Conservation (phyloP, 2,797 vertebrate genomes). For the Hippoglossus hippoglossus region DNA sequence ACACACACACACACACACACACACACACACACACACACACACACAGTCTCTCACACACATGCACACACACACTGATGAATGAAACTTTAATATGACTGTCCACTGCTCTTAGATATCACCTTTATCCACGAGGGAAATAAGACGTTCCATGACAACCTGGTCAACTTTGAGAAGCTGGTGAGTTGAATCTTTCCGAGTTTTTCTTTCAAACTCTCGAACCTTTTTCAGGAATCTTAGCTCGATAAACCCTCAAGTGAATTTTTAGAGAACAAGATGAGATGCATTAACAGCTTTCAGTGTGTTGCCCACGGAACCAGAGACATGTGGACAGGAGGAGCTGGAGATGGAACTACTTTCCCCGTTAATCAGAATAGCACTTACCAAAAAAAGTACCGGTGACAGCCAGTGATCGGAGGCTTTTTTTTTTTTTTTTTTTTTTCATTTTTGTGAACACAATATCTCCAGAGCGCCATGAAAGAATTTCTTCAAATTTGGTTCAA, state of each 20-base stretch:
- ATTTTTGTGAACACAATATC: too few species aligned
- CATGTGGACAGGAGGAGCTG: too few species aligned
- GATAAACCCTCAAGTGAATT: too few species aligned
- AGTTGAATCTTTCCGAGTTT: conserved; percentile 56
- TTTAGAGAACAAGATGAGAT: too few species aligned
- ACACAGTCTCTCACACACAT: conserved; percentile 8
- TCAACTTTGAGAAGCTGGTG: conserved; percentile 99
- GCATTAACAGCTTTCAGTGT: neutral
- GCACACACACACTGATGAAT: conserved; percentile 8
- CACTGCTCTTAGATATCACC: conserved; percentile 90
- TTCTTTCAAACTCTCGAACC: neutral
- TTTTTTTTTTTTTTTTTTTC: too few species aligned
- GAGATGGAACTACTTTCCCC: too few species aligned
- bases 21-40: neutral
- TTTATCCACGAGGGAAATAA: conserved; percentile 99
- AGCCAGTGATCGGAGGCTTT: too few species aligned
- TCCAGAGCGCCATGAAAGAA: too few species aligned
- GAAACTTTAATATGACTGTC: conserved; percentile 2
- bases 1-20: conserved; percentile 4
- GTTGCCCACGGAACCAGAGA: neutral
- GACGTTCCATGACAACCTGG: conserved; percentile 98
- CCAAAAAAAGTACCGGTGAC: too few species aligned
- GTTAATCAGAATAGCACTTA: too few species aligned
- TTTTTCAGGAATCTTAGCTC: too few species aligned
- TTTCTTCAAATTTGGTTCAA: too few species aligned